Evolutionary conservation across 2,797 vertebrate genomes (phyloP).

Genomic region (Heliangelus exortis): DNA sequence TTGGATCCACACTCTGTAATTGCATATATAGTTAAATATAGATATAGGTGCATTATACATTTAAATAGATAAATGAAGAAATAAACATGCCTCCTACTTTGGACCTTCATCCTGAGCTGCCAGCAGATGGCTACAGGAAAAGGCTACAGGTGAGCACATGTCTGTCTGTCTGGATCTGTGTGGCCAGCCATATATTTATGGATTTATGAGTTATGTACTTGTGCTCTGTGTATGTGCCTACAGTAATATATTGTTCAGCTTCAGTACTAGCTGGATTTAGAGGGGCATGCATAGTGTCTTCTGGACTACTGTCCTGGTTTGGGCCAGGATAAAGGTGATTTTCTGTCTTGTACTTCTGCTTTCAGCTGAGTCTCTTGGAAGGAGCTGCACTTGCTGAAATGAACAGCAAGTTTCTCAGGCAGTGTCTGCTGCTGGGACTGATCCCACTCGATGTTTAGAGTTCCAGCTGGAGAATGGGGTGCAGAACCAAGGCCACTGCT

Average conservation of each 20-base stretch:
- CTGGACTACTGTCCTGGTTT: too few species aligned
- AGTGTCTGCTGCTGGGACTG: too few species aligned
- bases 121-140: background rate
- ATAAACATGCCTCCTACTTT: background rate
- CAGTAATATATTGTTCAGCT: background rate
- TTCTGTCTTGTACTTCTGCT: too few species aligned
- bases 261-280: background rate
- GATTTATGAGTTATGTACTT: background rate
- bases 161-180: background rate
- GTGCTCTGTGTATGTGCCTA: background rate
- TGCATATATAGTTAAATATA: background rate
- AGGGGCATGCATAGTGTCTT: background rate
- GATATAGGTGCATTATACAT: too few species aligned
- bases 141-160: background rate
- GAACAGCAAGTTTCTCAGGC: too few species aligned
- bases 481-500: too few species aligned
- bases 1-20: rapidly evolving
- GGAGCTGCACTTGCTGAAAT: too few species aligned
- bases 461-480: too few species aligned
- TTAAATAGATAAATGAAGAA: too few species aligned
- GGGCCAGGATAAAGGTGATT: too few species aligned
- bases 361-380: too few species aligned
- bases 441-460: too few species aligned
- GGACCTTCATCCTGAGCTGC: background rate
- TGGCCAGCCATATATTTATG: rapidly evolving